Base-by-base conservation (phyloP, 2,888 invertebrate genomes). In the Euclidia mi region DNA sequence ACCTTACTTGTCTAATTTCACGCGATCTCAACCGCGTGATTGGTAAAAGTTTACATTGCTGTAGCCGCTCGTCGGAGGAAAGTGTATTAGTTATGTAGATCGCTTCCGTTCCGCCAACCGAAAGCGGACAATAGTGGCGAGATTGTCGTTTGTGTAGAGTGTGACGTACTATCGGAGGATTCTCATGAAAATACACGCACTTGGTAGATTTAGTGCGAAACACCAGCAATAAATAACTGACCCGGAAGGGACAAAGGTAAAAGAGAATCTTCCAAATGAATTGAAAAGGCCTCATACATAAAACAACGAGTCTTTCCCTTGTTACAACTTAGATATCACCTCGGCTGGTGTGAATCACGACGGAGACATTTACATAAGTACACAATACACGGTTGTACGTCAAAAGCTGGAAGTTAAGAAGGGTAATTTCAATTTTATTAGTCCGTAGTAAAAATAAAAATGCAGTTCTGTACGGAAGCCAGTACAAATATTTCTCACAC, bases 261-360 rank as follows among this genome's bases (percentile, higher is more conserved):
- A 84, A 85, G 83, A 87, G 88, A 86, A 86, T 87, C 84, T 86
- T 84, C 85, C 90, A 91, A 92, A 93, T 92, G 92, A 92, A 92
- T 92, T 91, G 92, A 90, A 92, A 91, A 87, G 91, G 87, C 79
- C 87, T 92, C 92, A 92, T 92, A 92, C 91, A 92, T 93, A 92
- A 92, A 89, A 91, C 92, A 92, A 90, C 81, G 79, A 71, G 69
- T 79, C 78, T 81, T 78, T 79, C 73, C 71, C 81, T 79, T 35
- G 76, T 82, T 82, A 83, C 84, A 71, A 79, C 78, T 80, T 79
- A 78, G 86, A 84, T 86, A 86, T 85, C 84, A 84, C 85, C 81
- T 82, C 81, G 75, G 69, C 65, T 73, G 78, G 79, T 78, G 79
- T 68, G 89, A 88, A 87, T 86, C 88, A 82, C 83, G 81, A 71